These are phyloP conservation scores for Eospalax fontanierii DNA, from an alignment of 2,797 vertebrate genomes.

Conservation along the genomic window DNA sequence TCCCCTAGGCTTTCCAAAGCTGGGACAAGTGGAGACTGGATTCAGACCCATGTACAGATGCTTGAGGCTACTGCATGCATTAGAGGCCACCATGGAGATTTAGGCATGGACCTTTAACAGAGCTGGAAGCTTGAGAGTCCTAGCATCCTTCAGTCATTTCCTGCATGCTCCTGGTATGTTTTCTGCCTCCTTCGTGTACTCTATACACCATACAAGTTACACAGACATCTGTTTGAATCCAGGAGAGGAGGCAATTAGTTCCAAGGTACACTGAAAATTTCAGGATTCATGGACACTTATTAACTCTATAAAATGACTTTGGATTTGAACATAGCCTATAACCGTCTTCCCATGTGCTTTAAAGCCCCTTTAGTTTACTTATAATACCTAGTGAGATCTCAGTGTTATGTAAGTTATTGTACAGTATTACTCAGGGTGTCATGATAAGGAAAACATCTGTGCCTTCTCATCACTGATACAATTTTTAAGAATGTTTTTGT, in stretches of 20 bases:
- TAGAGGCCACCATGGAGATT: neutral
- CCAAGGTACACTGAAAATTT: neutral
- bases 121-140: neutral
- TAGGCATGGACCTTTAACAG: neutral
- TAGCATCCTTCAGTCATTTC: neutral
- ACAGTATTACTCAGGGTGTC: neutral
- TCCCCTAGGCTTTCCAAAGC: neutral
- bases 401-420: neutral
- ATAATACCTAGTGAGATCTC: neutral
- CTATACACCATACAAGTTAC: neutral
- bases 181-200: neutral
- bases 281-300: neutral
- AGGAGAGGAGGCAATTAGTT: accelerated
- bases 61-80: neutral
- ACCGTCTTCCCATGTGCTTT: no score
- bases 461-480: neutral
- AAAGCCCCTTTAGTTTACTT: neutral
- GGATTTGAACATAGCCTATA: neutral
- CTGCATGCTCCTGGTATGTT: accelerated
- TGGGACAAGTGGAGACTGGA: neutral
- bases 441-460: neutral
- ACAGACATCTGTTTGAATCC: no score
- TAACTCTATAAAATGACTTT: neutral
- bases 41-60: neutral
- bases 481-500: neutral